Conservation (phyloP, 2,797 vertebrate species). For the Borostomias antarcticus region DNA sequence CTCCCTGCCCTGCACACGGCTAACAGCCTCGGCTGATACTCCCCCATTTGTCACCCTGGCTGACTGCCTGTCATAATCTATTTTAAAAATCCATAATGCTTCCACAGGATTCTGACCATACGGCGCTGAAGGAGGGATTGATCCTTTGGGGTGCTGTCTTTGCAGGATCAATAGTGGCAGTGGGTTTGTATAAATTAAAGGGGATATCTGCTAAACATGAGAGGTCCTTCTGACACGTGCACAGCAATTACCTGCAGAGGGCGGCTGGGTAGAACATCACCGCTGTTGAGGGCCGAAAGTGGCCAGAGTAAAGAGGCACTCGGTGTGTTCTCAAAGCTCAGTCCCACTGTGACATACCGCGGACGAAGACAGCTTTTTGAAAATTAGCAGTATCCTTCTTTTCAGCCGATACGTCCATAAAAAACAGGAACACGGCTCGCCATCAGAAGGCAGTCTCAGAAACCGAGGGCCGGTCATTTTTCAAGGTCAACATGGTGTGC, state of each 20-base stretch:
- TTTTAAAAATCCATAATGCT: constrained; percentile 96
- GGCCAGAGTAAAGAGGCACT: constrained; percentile 37
- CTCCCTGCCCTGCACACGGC: constrained; percentile 77
- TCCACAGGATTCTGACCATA: constrained; percentile 84
- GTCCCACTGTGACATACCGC: constrained; percentile 6
- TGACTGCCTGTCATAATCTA: constrained; percentile 98
- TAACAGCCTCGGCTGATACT: constrained; percentile 86
- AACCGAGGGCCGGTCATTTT: constrained; percentile 33
- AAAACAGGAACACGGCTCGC: constrained; percentile 12
- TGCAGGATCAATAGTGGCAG: constrained; percentile 90
- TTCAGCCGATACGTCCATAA: constrained; percentile 30
- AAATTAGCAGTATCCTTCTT: constrained; percentile 37
- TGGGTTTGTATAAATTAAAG: constrained; percentile 95
- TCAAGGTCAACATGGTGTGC: constrained; percentile 31
- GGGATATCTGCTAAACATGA: constrained; percentile 76
- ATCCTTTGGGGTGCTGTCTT: constrained; percentile 86
- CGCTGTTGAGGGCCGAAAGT: constrained; percentile 19
- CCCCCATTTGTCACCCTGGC: constrained; percentile 92
- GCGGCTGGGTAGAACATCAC: constrained; percentile 46
- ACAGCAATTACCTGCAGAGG: constrained; percentile 71
- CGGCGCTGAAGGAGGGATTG: constrained; percentile 80
- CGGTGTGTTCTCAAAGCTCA: constrained; percentile 23
- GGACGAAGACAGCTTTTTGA: constrained; percentile 22
- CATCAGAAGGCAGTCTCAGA: constrained; percentile 23
- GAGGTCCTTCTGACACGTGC: constrained; percentile 67